Percentiles rank a stretch among this genome's conserved stretches.
Conservation (phyloP, 2,113 vertebrate species). For the Porphyrio hochstetteri region DNA sequence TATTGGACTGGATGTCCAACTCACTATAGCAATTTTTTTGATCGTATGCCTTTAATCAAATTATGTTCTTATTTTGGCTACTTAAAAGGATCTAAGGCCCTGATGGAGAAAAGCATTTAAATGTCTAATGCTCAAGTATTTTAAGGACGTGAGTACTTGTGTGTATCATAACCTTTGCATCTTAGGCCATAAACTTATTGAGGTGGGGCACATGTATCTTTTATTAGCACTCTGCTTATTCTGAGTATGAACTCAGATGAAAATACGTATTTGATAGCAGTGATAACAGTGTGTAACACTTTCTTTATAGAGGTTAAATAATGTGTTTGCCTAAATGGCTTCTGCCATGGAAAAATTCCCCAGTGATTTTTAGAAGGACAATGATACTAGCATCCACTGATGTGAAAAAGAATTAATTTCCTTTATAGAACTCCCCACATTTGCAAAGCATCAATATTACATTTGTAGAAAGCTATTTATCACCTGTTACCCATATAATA, state of each 20-base stretch:
- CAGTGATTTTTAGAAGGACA: neutral
- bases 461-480: neutral
- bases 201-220: neutral
- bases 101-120: neutral
- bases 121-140: neutral
- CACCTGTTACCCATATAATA: slow-evolving; percentile 6
- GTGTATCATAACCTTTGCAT: fast-evolving
- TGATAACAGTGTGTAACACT: neutral
- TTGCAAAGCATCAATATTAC: neutral
- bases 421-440: neutral
- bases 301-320: neutral
- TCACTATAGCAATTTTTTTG: slow-evolving; percentile 38
- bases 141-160: neutral
- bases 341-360: neutral
- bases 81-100: neutral
- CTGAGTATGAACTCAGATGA: neutral
- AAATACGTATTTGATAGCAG: neutral
- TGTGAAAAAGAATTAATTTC: neutral
- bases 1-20: slow-evolving; percentile 20
- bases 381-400: neutral
- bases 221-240: neutral
- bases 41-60: slow-evolving; percentile 29
- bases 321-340: neutral
- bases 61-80: slow-evolving; percentile 39
- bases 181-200: neutral